Base-by-base conservation (phyloP, 2,888 invertebrate genomes). In the Rutpela maculata region DNA sequence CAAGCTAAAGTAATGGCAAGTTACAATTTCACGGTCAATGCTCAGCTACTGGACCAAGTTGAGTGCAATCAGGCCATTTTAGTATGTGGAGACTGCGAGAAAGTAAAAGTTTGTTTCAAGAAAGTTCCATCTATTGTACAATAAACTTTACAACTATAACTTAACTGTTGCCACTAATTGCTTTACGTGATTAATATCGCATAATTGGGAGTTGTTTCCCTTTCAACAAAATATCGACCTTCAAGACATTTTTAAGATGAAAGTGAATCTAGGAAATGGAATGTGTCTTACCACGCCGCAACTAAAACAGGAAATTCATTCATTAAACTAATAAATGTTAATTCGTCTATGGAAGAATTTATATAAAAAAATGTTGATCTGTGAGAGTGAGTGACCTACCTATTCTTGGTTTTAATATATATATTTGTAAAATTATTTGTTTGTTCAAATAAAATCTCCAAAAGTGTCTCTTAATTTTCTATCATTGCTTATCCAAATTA, bases 31-130 rank as follows among this genome's bases (percentile, higher is more conserved):
- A 79, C 75, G 79, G 76, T 74, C 79, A 74, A 75, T 77, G 74
- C 74, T 74, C 77, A 77, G 74, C 70, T 43, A 66, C 66, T 70
- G 73, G 78, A 74, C 76, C 74, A 76, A 59, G 65, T 59, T 66
- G 57, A 43, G 38, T 73, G 38, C 67, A 74, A 74, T 65, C 74
- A 66, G 68, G 26, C 67, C 75, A 65, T 55, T 69, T 60, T 63
- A 62, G 57, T 70, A 18, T 35, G 35, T 22, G 38, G 74, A 77
- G 76, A 71, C 43, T 77, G 73, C 69, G 75, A 75, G 79, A 79
- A 81, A 81, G 79, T 79, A 79, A 81, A 76, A 79, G 79, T 79
- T 66, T 56, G 17, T 56, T 57, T 18, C 62, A 74, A 76, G 72
- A 77, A 81, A 79, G 77, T 76, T 77, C 74, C 56, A 35, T 71